phyloP scores from a whole-genome alignment of 2,888 invertebrate genomes.

The Tachina grossa region DNA sequence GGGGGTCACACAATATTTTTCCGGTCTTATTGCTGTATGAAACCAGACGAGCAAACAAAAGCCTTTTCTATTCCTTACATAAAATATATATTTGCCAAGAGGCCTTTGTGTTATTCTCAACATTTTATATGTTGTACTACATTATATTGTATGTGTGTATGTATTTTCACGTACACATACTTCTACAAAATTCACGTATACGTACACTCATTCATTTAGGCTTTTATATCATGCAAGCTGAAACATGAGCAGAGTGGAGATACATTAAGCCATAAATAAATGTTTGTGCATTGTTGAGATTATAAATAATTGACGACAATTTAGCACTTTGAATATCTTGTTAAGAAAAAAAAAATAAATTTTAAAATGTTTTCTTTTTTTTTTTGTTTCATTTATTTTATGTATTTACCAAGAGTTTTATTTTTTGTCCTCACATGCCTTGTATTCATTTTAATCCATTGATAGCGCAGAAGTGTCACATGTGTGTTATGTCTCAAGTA shows the following conservation, averaged over 20 bases:
- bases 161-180: neutral
- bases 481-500: slow-evolving; percentile 49
- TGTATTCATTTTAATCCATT: slow-evolving; percentile 36
- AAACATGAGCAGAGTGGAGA: neutral
- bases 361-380: neutral
- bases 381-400: neutral
- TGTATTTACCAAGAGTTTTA: slow-evolving; percentile 1
- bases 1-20: slow-evolving; percentile 52
- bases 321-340: slow-evolving; percentile 65
- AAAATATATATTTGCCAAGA: slow-evolving; percentile 45
- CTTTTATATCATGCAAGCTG: neutral
- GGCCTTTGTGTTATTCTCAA: slow-evolving; percentile 26
- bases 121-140: slow-evolving; percentile 14
- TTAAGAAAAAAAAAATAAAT: slow-evolving; percentile 34
- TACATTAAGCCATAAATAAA: slow-evolving; percentile 33
- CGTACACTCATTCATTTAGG: slow-evolving; percentile 1
- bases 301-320: slow-evolving; percentile 68
- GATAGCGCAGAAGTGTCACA: slow-evolving; percentile 43
- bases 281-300: slow-evolving; percentile 55
- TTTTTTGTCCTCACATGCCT: neutral
- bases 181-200: neutral
- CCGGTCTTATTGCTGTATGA: slow-evolving; percentile 37
- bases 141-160: slow-evolving; percentile 3
- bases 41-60: slow-evolving; percentile 33
- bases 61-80: slow-evolving; percentile 24